These are phyloP conservation scores for Drepanosiphum platanoidis DNA, from an alignment of 2,888 invertebrate species.

Conservation along the genomic window DNA sequence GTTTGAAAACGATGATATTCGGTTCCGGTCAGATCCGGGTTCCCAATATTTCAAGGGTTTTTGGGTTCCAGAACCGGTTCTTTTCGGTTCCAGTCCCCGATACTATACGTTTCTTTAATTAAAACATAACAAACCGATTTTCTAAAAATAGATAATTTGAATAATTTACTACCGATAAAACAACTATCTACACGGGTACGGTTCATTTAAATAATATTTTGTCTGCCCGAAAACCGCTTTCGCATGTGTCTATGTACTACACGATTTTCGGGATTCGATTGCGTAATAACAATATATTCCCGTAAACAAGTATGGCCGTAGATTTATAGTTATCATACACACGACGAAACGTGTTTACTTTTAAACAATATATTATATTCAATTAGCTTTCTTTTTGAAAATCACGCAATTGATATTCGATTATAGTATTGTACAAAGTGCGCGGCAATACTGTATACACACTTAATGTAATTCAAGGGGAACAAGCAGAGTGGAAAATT, in stretches of 20 bases:
- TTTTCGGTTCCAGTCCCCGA: no score
- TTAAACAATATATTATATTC: not conserved
- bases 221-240: conserved; percentile 8
- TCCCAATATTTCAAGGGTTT: no score
- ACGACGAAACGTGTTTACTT: not conserved
- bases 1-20: no score
- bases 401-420: not conserved
- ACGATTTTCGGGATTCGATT: conserved; percentile 9
- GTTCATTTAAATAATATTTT: not conserved
- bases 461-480: not conserved
- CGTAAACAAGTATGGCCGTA: not conserved
- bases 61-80: no score
- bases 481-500: conserved; percentile 14
- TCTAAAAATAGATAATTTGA: no score
- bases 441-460: not conserved
- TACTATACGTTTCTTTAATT: no score
- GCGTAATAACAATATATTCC: not conserved
- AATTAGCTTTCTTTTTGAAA: conserved; percentile 4
- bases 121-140: no score
- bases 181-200: not conserved
- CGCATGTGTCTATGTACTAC: not conserved
- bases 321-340: not conserved
- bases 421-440: not conserved
- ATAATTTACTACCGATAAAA: not conserved
- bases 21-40: no score